Percentiles rank a stretch among this genome's conserved stretches.
These are phyloP conservation scores for Malacoraja senta DNA, from an alignment of 2,797 vertebrate species.

Conservation along the genomic window DNA sequence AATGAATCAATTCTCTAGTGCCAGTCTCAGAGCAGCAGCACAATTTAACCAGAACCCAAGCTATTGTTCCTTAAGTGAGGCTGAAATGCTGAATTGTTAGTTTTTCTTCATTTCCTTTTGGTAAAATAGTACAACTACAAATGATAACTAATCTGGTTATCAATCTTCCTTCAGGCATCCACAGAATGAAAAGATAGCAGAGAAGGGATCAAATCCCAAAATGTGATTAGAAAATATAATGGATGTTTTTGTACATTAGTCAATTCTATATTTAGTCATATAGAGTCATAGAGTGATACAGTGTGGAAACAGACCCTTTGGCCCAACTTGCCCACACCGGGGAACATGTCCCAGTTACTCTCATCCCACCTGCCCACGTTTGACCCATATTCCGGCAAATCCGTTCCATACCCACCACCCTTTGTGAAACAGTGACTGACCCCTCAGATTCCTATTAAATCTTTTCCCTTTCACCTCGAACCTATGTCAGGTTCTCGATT, in stretches of 20 bases:
- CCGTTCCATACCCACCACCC: too few relatives aligned
- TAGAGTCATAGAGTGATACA: too few relatives aligned
- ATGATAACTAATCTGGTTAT: background rate
- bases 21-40: background rate
- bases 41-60: background rate
- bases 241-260: background rate
- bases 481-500: too few relatives aligned
- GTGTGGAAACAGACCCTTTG: too few relatives aligned
- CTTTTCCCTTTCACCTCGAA: too few relatives aligned
- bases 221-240: background rate
- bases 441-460: too few relatives aligned
- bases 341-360: too few relatives aligned
- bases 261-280: too few relatives aligned
- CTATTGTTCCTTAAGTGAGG: background rate
- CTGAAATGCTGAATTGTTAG: background rate
- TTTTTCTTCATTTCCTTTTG: background rate
- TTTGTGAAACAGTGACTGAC: too few relatives aligned
- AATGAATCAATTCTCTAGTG: background rate
- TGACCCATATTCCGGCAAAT: too few relatives aligned
- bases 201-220: background rate
- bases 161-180: background rate
- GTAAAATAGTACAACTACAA: background rate
- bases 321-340: too few relatives aligned
- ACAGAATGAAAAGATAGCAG: background rate
- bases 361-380: too few relatives aligned